Evolutionary conservation across 2,888 invertebrate genomes (phyloP).

Genomic region (Cloeon dipterum): DNA sequence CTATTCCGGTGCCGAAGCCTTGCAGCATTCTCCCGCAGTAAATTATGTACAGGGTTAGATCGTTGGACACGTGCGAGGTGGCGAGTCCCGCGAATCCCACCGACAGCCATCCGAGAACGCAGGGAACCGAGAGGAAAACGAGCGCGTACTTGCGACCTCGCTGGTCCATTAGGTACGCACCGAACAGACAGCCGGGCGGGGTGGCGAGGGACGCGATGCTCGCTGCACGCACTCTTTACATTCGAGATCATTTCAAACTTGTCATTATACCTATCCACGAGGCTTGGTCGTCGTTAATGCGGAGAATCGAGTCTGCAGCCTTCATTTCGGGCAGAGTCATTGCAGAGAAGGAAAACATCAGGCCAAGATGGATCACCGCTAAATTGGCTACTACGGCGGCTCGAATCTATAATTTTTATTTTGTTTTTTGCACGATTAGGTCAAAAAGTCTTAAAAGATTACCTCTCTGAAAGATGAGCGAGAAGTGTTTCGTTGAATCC

Average conservation of each 20-base stretch:
- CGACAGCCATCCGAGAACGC: background rate
- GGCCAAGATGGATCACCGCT: constrained; percentile 43
- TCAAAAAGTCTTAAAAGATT: no score
- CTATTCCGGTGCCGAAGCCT: constrained; percentile 47
- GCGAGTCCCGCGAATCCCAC: background rate
- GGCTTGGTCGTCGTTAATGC: constrained; percentile 28
- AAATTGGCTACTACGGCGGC: constrained; percentile 38
- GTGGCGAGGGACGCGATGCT: background rate
- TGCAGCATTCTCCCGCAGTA: constrained; percentile 29
- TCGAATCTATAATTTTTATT: no score
- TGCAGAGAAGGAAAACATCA: constrained; percentile 44
- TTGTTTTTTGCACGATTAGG: no score
- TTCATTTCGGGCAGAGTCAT: constrained; percentile 36
- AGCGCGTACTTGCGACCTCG: background rate
- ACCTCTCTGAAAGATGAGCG: no score
- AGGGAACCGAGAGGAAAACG: background rate
- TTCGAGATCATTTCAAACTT: no score
- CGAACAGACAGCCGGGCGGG: background rate
- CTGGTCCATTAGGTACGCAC: background rate
- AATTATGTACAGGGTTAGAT: background rate
- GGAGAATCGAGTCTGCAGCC: constrained; percentile 22
- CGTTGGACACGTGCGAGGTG: background rate
- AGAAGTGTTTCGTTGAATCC: no score
- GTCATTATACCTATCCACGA: constrained; percentile 56
- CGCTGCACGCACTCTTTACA: no score